These are phyloP conservation scores for Pipistrellus pipistrellus DNA, from an alignment of 2,797 vertebrate genomes.

Conservation along the genomic window DNA sequence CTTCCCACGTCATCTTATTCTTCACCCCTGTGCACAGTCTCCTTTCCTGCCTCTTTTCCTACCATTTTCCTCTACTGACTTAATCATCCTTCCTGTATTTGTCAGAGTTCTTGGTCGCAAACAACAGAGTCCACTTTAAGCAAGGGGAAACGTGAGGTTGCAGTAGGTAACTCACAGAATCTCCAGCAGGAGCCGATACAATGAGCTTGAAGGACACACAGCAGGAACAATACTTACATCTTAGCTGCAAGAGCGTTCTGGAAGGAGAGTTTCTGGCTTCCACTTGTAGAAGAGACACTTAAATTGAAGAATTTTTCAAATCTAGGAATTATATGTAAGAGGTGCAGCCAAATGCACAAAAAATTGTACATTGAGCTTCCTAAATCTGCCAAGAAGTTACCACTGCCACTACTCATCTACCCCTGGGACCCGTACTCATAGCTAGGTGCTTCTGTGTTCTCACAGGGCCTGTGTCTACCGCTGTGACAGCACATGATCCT, in stretches of 20 bases:
- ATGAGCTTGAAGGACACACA: background rate
- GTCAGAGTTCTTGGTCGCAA: background rate
- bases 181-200: background rate
- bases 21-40: background rate
- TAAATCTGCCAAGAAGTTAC: background rate
- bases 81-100: conserved; percentile 21
- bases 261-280: background rate
- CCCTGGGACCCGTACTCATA: background rate
- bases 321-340: background rate
- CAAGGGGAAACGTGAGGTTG: background rate
- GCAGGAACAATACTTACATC: background rate
- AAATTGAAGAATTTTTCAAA: background rate
- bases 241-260: background rate
- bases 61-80: background rate
- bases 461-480: background rate
- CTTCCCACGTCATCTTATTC: background rate
- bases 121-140: conserved; percentile 18
- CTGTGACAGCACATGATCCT: background rate
- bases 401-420: background rate
- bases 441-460: too few relatives aligned
- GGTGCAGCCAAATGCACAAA: background rate
- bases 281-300: background rate
- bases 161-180: background rate
- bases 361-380: background rate
- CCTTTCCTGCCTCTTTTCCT: background rate